Conservation (phyloP, 2,113 vertebrate genomes). For the Saccopteryx bilineata region DNA sequence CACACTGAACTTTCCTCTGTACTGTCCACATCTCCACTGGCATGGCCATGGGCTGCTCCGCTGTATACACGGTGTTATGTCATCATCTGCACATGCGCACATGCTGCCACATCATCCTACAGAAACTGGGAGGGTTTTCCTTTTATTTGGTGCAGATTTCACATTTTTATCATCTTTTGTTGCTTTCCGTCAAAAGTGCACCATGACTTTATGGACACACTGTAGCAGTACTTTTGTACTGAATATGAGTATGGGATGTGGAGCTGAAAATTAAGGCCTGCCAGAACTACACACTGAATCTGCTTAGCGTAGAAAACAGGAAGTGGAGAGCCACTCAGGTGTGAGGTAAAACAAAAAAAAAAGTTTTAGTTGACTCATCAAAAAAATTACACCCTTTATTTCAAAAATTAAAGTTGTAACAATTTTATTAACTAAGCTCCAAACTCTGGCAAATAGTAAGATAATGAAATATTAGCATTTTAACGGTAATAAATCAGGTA, state of each 20-base stretch:
- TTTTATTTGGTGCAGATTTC: no score
- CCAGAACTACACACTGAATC: slow-evolving; percentile 22
- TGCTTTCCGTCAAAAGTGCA: no score
- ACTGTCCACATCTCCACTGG: no score
- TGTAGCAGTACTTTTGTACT: background rate
- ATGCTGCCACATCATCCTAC: no score
- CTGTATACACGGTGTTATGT: no score
- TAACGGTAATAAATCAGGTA: background rate
- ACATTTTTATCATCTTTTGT: no score
- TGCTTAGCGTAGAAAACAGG: slow-evolving; percentile 38
- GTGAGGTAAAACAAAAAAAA: background rate
- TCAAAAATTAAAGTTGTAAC: background rate
- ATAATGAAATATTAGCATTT: background rate
- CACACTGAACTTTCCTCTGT: no score
- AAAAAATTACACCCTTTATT: slow-evolving; percentile 36
- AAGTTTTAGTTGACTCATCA: slow-evolving; percentile 11
- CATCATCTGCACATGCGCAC: no score
- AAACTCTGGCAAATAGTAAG: background rate
- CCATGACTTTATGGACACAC: no score
- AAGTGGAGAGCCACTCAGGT: background rate
- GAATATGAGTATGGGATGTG: background rate
- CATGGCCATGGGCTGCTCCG: no score
- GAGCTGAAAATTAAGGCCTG: background rate
- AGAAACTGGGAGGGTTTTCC: no score
- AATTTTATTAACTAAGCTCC: slow-evolving; percentile 8